Evolutionary conservation across 2,797 vertebrate species (phyloP).

Genomic region (Acanthurus lineatus): DNA sequence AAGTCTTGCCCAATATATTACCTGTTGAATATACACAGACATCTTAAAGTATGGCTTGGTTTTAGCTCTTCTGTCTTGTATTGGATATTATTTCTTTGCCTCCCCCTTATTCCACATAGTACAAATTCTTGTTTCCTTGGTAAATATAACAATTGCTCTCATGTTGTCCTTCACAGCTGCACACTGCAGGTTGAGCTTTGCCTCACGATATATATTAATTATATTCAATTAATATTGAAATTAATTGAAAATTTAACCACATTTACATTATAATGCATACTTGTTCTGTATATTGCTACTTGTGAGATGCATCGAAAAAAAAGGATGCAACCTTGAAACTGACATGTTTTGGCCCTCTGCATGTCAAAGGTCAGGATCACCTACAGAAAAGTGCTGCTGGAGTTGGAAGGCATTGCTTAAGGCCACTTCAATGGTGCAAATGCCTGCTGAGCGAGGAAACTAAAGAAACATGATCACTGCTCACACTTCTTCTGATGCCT

Average conservation of each 20-base stretch:
- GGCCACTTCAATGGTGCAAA: conserved; percentile 49
- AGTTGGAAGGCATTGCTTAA: conserved; percentile 43
- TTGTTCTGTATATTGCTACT: background rate
- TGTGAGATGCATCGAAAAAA: conserved; percentile 4
- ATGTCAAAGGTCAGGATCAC: conserved; percentile 57
- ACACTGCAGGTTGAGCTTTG: background rate
- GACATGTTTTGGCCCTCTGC: conserved; percentile 44
- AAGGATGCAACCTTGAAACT: conserved; percentile 11
- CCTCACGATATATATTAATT: no score
- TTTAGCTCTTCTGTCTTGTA: background rate
- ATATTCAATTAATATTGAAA: no score
- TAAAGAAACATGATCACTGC: conserved; percentile 64
- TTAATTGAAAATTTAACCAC: background rate
- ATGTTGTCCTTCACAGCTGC: background rate
- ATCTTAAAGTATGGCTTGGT: background rate
- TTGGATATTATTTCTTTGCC: no score
- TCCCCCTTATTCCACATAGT: no score
- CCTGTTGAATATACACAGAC: background rate
- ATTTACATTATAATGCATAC: background rate
- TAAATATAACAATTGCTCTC: no score
- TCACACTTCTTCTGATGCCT: conserved; percentile 55
- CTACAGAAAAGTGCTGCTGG: conserved; percentile 41
- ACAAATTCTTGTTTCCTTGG: background rate
- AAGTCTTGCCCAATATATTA: no score
- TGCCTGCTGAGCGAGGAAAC: conserved; percentile 63